Percentiles rank a stretch among this genome's conserved stretches.
These are phyloP conservation scores for Mesoligia furuncula DNA, from an alignment of 2,888 invertebrate genomes.

Conservation along the genomic window DNA sequence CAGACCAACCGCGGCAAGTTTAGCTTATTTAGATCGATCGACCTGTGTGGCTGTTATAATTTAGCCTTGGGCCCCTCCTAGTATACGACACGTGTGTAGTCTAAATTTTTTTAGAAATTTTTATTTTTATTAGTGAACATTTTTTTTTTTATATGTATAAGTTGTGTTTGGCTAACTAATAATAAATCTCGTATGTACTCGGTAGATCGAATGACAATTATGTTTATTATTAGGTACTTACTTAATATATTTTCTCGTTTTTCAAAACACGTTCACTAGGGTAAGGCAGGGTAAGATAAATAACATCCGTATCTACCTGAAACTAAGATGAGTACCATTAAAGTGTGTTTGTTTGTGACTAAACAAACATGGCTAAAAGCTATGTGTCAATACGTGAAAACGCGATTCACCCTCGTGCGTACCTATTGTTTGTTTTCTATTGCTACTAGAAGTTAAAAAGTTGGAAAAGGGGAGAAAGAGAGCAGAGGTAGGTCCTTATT, in stretches of 20 bases:
- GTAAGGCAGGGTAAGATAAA: constrained; percentile 13
- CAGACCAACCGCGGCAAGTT: too few species aligned
- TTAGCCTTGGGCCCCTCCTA: too few species aligned
- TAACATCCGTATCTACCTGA: constrained; percentile 19
- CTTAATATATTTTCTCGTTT: neutral
- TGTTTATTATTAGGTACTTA: neutral
- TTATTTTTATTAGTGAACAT: too few species aligned
- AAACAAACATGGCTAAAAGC: constrained; percentile 66
- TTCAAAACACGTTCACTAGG: neutral
- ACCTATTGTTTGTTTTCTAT: constrained; percentile 47
- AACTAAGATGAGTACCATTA: constrained; percentile 50
- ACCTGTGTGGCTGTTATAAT: too few species aligned
- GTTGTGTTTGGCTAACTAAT: neutral
- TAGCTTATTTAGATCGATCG: too few species aligned
- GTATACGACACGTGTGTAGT: too few species aligned
- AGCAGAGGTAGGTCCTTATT: neutral
- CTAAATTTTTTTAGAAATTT: too few species aligned
- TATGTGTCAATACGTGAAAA: constrained; percentile 64
- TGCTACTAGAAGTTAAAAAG: constrained; percentile 17
- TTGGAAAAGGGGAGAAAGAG: neutral
- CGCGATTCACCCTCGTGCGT: constrained; percentile 38
- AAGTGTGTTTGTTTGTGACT: constrained; percentile 55
- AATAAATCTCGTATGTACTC: neutral
- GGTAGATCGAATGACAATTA: neutral
- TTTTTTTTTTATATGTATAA: too few species aligned